Conservation (phyloP, 2,797 vertebrate genomes). For the Pseudomugil gertrudae region DNA sequence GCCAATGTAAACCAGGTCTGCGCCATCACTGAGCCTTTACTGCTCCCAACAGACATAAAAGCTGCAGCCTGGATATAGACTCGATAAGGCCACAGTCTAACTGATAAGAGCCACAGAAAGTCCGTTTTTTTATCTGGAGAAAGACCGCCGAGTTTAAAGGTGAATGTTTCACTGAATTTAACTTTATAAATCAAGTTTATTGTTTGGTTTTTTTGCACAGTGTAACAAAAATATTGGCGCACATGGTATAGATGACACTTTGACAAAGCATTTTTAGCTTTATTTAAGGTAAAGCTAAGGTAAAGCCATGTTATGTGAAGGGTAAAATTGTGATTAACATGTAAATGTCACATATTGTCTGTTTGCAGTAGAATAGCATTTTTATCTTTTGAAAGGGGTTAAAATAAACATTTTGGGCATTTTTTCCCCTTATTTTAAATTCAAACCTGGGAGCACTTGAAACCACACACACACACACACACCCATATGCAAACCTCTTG, state of each 20-base stretch:
- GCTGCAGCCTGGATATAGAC: constrained; percentile 8
- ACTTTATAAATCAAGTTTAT: background rate
- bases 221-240: background rate
- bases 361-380: constrained; percentile 22
- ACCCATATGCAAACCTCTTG: constrained; percentile 43
- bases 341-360: constrained; percentile 27
- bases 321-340: constrained; percentile 24
- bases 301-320: constrained; percentile 1
- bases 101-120: constrained; percentile 37
- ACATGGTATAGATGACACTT: background rate
- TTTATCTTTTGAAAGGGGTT: constrained; percentile 39
- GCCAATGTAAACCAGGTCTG: constrained; percentile 9
- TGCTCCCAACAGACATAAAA: constrained; percentile 7
- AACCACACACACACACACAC: constrained; percentile 19
- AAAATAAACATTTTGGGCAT: constrained; percentile 32
- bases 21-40: constrained; percentile 14
- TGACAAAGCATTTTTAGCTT: background rate
- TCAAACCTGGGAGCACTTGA: constrained; percentile 14
- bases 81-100: constrained; percentile 40
- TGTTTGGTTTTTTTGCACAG: background rate
- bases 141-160: background rate
- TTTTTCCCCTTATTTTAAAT: constrained; percentile 25
- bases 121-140: constrained; percentile 6
- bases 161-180: background rate
- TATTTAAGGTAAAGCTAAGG: too few species aligned